Conservation (phyloP, 2,797 vertebrate genomes). For the Malurus leucopterus region DNA sequence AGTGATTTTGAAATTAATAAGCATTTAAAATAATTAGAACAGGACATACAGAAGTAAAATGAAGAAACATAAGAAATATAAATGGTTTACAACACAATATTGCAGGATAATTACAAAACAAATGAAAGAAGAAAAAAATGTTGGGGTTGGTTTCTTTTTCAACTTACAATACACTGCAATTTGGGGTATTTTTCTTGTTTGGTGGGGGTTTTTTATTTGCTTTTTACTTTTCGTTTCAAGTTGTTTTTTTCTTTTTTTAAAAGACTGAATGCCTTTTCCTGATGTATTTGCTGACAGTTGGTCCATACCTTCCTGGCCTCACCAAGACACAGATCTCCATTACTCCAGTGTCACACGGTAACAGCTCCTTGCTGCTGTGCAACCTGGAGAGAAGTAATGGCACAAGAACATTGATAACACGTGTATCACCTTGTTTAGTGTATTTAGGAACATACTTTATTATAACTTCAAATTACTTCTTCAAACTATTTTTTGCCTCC, state of each 20-base stretch:
- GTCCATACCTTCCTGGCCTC: not conserved
- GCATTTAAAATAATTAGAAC: not conserved
- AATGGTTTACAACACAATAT: not conserved
- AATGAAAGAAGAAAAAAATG: not conserved
- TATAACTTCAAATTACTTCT: not conserved
- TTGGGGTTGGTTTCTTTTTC: not conserved
- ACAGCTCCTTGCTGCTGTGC: not conserved
- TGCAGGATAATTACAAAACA: not conserved
- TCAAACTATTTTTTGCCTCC: not conserved
- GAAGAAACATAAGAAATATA: not conserved
- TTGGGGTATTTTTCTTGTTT: too few relatives aligned
- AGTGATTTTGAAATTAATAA: not conserved
- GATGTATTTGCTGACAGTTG: not conserved
- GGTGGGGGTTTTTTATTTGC: too few relatives aligned
- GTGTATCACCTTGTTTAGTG: not conserved
- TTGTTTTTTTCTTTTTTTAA: fast-evolving
- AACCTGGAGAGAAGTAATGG: not conserved
- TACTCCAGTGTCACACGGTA: not conserved
- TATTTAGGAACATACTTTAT: not conserved
- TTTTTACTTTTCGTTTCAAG: too few relatives aligned
- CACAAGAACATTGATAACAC: not conserved
- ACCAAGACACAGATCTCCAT: not conserved
- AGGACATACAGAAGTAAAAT: not conserved
- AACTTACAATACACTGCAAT: not conserved
- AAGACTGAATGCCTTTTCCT: not conserved